Conservation (phyloP, 2,797 vertebrate species). For the Esox lucius region DNA sequence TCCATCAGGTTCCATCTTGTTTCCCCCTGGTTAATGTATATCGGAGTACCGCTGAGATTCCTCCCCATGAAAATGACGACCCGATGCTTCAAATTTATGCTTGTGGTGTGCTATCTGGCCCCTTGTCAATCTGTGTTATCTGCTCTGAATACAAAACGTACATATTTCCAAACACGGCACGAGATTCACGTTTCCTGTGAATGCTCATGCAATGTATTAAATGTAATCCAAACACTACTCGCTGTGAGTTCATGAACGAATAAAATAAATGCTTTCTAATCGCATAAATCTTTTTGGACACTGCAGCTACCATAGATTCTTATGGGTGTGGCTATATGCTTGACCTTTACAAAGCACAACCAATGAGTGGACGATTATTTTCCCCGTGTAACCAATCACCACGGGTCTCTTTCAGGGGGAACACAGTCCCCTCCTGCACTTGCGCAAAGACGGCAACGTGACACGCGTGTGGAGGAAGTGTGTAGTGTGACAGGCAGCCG, state of each 20-base stretch:
- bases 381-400: conserved; percentile 49
- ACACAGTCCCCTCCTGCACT: conserved; percentile 6
- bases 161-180: neutral
- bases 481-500: conserved; percentile 42
- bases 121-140: neutral
- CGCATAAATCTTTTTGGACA: conserved; percentile 4
- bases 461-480: conserved; percentile 71
- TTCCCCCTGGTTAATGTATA: too few relatives aligned
- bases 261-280: neutral
- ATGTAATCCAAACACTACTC: neutral
- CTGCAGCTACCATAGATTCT: conserved; percentile 37
- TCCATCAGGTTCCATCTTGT: too few relatives aligned
- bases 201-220: neutral
- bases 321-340: conserved; percentile 34
- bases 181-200: neutral
- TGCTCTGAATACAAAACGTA: too few relatives aligned
- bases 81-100: neutral
- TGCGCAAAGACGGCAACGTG: conserved; percentile 62
- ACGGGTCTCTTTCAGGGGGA: conserved; percentile 23
- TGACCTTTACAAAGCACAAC: conserved; percentile 51
- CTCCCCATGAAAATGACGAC: too few relatives aligned
- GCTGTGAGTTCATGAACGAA: neutral
- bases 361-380: conserved; percentile 49
- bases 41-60: too few relatives aligned
- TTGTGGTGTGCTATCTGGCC: neutral